These are phyloP conservation scores for Pipistrellus pygmaeus DNA, from an alignment of 2,797 vertebrate genomes.

Conservation along the genomic window DNA sequence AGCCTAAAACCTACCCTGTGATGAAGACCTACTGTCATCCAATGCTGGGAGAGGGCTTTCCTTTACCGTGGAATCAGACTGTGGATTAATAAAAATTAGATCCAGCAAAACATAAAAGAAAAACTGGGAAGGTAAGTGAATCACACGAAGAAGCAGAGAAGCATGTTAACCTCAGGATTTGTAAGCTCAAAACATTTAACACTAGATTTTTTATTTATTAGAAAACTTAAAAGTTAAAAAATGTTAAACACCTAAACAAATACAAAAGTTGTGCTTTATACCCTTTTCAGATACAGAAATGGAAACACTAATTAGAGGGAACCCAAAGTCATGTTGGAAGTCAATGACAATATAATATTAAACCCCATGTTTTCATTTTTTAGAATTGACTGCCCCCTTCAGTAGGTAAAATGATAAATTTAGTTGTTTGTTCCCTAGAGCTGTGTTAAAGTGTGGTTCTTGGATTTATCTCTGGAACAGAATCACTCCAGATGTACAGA, in stretches of 20 bases:
- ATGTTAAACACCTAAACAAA: neutral
- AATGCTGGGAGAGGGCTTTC: neutral
- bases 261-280: neutral
- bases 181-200: neutral
- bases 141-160: neutral
- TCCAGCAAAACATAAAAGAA: neutral
- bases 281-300: neutral
- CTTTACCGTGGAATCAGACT: neutral
- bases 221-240: neutral
- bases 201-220: neutral
- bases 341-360: neutral
- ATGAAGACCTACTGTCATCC: neutral
- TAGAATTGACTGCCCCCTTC: slow-evolving; percentile 77
- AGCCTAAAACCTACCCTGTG: neutral
- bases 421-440: neutral
- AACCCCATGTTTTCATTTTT: neutral
- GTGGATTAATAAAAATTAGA: neutral
- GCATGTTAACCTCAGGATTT: neutral
- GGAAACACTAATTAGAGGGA: neutral
- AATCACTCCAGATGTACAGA: neutral
- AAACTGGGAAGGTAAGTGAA: neutral
- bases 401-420: slow-evolving; percentile 1
- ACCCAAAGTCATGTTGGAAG: neutral
- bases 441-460: neutral
- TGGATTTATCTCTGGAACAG: neutral